Percentiles rank a stretch among this genome's conserved stretches.
phyloP scores from a whole-genome alignment of 1,140 invertebrate genomes.

The Metaphire vulgaris region DNA sequence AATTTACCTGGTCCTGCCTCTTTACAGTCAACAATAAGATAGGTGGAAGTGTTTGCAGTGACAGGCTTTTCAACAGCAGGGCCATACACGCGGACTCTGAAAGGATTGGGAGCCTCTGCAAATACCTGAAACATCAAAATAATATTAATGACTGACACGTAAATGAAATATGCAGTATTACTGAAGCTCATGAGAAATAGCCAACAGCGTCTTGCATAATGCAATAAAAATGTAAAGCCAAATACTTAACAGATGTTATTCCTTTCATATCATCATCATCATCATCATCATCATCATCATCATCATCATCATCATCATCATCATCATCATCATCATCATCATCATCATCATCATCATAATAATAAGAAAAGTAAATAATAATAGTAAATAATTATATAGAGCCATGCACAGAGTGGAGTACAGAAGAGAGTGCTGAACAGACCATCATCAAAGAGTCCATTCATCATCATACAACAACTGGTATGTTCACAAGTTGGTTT shows the following conservation, averaged over 20 bases:
- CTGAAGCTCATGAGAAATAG: background rate
- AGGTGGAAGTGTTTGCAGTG: conserved; percentile 43
- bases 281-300: conserved; percentile 31
- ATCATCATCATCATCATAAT: conserved; percentile 30
- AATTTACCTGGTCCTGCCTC: conserved; percentile 49
- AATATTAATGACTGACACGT: too few species aligned
- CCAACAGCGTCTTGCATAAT: too few species aligned
- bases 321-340: conserved; percentile 28
- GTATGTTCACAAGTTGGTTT: too few species aligned
- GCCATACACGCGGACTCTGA: conserved; percentile 48
- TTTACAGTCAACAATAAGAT: conserved; percentile 52
- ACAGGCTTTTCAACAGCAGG: conserved; percentile 53
- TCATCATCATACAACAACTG: too few species aligned
- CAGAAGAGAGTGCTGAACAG: too few species aligned
- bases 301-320: conserved; percentile 31
- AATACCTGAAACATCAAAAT: conserved; percentile 1
- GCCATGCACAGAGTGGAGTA: too few species aligned
- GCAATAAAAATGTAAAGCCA: too few species aligned
- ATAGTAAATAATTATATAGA: too few species aligned
- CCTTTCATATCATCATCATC: conserved; percentile 26
- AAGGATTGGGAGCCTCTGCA: conserved; percentile 62
- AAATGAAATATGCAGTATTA: background rate
- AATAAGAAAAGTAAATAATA: too few species aligned
- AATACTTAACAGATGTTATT: too few species aligned
- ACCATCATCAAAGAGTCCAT: too few species aligned